Evolutionary conservation across 1,140 invertebrate species (phyloP).

Genomic region (Anagrus nilaparvatae): DNA sequence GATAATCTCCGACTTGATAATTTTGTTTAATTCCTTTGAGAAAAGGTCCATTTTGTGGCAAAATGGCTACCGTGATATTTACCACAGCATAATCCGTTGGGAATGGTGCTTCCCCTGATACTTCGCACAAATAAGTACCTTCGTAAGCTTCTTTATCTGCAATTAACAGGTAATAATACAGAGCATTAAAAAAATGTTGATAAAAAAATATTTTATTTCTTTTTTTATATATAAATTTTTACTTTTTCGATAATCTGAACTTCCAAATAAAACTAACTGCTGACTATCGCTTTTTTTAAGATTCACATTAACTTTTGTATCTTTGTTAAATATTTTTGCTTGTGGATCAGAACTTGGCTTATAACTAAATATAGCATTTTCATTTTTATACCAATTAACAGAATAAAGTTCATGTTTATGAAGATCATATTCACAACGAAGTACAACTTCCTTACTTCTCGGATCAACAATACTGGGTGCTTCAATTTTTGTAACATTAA

Average conservation of each 20-base stretch:
- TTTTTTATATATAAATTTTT: too few species aligned
- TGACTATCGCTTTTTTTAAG: slow-evolving; percentile 3
- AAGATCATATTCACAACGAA: slow-evolving; percentile 44
- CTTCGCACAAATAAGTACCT: slow-evolving; percentile 51
- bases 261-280: not conserved
- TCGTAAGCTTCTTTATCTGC: slow-evolving; percentile 17
- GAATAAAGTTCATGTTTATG: slow-evolving; percentile 45
- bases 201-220: too few species aligned
- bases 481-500: too few species aligned
- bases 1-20: slow-evolving; percentile 63
- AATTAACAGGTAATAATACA: not conserved
- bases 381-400: slow-evolving; percentile 61
- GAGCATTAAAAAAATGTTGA: too few species aligned
- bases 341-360: slow-evolving; percentile 53
- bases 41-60: slow-evolving; percentile 28
- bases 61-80: slow-evolving; percentile 43
- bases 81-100: slow-evolving; percentile 39
- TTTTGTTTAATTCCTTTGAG: slow-evolving; percentile 31
- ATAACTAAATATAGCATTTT: slow-evolving; percentile 50
- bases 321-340: slow-evolving; percentile 53
- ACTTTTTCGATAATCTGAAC: slow-evolving; percentile 6
- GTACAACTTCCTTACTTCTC: slow-evolving; percentile 37
- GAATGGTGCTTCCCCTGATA: slow-evolving; percentile 47
- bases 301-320: not conserved
- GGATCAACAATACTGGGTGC: slow-evolving; percentile 35